Evolutionary conservation across 30 jellyfish, hydroid and myxozoan species (phyloP), one percentile per base, ranked within the genome.

Genomic region (Cassiopea andromeda): DNA sequence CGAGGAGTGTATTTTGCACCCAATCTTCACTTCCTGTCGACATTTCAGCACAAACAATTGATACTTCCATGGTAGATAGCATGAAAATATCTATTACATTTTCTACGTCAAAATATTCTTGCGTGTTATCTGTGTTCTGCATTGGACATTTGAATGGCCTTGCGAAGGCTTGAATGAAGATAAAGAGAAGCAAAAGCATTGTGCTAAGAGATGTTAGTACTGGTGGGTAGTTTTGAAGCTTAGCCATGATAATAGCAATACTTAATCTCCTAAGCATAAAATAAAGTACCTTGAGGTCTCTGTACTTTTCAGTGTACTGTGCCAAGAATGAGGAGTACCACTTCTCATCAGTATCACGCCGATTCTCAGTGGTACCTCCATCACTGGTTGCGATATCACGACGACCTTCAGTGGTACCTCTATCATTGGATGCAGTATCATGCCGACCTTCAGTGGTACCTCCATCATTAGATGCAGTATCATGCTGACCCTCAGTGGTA

Each of bases 231-330:
- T 60, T 69, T 7, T 79, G 78, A 1, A 87, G 27, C 7, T 57
- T 50, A 16, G 94, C 68, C 50, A 87, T 60, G 16, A 87, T 18
- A 6, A 87, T 13, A 15, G 94, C 94, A 46, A 87, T 77, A 15
- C 43, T 2, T 27, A 87, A 57, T 44, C 94, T 59, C 59, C 90
- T 82, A 44, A 57, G 8, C 44, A 78, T 1, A 85, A 87, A 1
- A 17, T 76, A 48, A 2, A 87, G 48, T 49, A 76, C 94, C 90
- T 61, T 66, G 73, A 19, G 77, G 9, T 69, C 77, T 67, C 85
- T 67, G 38, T 15, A 67, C 27, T 49, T 48, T 8, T 75, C 77
- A 27, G 57, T 77, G 90, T 77, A 87, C 1, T 90, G 84, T 43
- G 59, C 49, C 59, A 27, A 27, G 38, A 87, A 61, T 2, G 69